Evolutionary conservation across 1,140 invertebrate genomes (phyloP).

Genomic region (Sipha flava): DNA sequence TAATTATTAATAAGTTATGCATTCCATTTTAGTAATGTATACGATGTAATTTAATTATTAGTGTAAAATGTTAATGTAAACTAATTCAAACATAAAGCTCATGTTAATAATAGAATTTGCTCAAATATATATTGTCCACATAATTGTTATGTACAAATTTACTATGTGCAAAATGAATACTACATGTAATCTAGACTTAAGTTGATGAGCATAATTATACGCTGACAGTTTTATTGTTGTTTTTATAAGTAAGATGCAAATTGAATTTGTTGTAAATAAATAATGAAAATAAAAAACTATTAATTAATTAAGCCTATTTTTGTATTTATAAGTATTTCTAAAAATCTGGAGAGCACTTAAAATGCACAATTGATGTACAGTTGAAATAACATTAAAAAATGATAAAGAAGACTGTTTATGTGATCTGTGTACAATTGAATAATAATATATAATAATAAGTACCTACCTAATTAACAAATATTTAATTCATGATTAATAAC

Average conservation of each 20-base stretch:
- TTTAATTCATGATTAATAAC: too few species aligned
- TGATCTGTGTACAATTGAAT: too few species aligned
- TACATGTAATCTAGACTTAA: neutral
- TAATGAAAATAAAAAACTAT: too few species aligned
- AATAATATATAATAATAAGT: too few species aligned
- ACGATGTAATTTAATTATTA: neutral
- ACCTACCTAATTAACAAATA: too few species aligned
- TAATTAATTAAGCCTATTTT: neutral
- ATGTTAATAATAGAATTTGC: neutral
- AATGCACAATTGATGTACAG: too few species aligned
- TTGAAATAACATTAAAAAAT: too few species aligned
- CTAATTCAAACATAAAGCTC: neutral
- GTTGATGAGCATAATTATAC: neutral
- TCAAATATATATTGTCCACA: neutral
- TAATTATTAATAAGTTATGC: neutral
- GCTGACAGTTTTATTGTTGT: neutral
- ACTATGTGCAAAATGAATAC: too few species aligned
- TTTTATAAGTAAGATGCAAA: neutral
- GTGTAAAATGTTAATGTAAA: neutral
- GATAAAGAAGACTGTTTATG: too few species aligned
- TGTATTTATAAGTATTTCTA: neutral
- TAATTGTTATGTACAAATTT: neutral
- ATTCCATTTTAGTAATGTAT: neutral
- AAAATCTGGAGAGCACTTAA: too few species aligned
- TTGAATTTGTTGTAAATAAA: neutral